These are phyloP conservation scores for Furcifer pardalis DNA, from an alignment of 2,797 vertebrate genomes.

Conservation along the genomic window DNA sequence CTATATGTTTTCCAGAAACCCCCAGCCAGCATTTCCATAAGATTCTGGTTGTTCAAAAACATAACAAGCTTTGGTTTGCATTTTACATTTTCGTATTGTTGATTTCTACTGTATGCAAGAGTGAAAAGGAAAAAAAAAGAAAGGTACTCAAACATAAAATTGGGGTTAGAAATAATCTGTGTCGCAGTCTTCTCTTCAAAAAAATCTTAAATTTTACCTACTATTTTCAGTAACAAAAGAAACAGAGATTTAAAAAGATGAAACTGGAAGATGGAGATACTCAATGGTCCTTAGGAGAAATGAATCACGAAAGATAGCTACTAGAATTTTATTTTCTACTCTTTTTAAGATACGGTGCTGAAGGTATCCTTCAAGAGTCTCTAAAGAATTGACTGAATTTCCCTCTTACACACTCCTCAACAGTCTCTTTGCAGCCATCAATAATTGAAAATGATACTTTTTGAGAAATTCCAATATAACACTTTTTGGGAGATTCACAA, in stretches of 20 bases:
- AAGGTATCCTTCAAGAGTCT: constrained; percentile 52
- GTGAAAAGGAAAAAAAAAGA: constrained; percentile 52
- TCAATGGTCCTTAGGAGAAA: constrained; percentile 41
- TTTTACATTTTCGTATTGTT: constrained; percentile 63
- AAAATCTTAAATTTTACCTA: neutral
- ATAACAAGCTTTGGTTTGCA: constrained; percentile 18
- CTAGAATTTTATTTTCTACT: constrained; percentile 44
- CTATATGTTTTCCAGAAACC: no score
- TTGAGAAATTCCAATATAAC: constrained; percentile 41
- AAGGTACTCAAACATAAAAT: constrained; percentile 3
- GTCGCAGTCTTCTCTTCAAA: neutral
- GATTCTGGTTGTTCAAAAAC: no score
- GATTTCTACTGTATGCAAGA: constrained; percentile 40
- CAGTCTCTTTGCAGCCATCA: constrained; percentile 53
- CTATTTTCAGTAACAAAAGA: neutral
- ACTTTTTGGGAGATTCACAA: constrained; percentile 55
- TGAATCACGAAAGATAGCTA: constrained; percentile 21
- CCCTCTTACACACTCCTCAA: constrained; percentile 52
- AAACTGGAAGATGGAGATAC: constrained; percentile 28
- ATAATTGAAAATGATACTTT: constrained; percentile 46
- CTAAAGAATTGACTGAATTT: constrained; percentile 54
- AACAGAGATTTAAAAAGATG: constrained; percentile 30
- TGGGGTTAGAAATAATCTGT: constrained; percentile 15
- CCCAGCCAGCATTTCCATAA: no score
- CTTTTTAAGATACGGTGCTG: constrained; percentile 53